Evolutionary conservation across 2,888 invertebrate genomes (phyloP).

Genomic region (Leucophora obtusa): DNA sequence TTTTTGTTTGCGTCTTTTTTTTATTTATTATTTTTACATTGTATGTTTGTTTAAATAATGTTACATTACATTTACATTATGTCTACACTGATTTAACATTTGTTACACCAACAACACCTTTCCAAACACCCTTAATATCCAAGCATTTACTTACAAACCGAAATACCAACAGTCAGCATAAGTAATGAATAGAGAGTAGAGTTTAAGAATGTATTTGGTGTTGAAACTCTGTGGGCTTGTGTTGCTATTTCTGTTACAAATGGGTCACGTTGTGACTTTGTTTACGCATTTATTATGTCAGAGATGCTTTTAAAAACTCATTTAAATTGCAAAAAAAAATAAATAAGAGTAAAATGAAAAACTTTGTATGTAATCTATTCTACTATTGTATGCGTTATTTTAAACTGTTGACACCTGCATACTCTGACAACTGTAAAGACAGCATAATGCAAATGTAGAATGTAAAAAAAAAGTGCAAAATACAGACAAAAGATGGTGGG

Average conservation of each 20-base stretch:
- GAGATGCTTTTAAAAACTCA: slow-evolving; percentile 67
- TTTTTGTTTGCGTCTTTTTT: slow-evolving; percentile 16
- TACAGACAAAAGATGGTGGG: slow-evolving; percentile 13
- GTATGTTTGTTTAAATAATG: neutral
- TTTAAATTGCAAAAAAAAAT: slow-evolving; percentile 65
- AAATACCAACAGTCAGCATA: neutral
- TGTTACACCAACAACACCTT: slow-evolving; percentile 56
- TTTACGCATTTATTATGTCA: slow-evolving; percentile 67
- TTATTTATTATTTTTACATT: neutral
- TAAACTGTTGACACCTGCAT: slow-evolving; percentile 55
- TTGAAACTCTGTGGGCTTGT: neutral
- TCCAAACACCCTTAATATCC: slow-evolving; percentile 7
- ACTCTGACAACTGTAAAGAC: slow-evolving; percentile 42
- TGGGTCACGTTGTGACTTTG: slow-evolving; percentile 62
- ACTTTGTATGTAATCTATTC: neutral
- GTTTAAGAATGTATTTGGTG: neutral
- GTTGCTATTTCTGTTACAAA: slow-evolving; percentile 24
- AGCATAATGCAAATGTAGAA: slow-evolving; percentile 43
- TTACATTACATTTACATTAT: slow-evolving; percentile 52
- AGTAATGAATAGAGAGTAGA: neutral
- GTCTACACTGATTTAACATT: slow-evolving; percentile 60
- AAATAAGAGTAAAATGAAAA: no score
- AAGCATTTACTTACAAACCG: neutral
- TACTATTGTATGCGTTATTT: slow-evolving; percentile 37
- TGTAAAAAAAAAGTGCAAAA: slow-evolving; percentile 18